Evolutionary conservation across 2,888 invertebrate genomes (phyloP).

Genomic region (Craniophora ligustri): DNA sequence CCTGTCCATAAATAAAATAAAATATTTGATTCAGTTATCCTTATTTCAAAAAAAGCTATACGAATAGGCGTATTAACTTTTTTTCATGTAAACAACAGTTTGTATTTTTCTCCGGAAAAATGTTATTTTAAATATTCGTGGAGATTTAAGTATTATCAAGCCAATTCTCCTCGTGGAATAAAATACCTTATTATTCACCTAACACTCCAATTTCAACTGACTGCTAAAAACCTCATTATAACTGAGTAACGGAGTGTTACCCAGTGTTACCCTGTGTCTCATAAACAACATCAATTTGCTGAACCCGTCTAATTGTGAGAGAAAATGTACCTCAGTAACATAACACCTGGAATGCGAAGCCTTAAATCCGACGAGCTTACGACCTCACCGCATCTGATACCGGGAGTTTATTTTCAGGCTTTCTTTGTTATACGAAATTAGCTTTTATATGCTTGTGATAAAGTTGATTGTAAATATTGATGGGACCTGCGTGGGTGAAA

Average conservation of each 20-base stretch:
- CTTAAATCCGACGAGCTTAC: slow-evolving; percentile 67
- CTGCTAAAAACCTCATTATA: slow-evolving; percentile 46
- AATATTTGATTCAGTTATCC: too few species aligned
- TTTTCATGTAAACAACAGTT: too few species aligned
- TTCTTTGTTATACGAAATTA: slow-evolving; percentile 29
- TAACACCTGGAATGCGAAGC: slow-evolving; percentile 68
- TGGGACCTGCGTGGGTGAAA: slow-evolving; percentile 14
- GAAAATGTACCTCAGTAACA: slow-evolving; percentile 58
- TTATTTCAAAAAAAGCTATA: too few species aligned
- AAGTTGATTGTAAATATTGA: slow-evolving; percentile 9
- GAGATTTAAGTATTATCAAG: not conserved
- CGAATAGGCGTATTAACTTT: too few species aligned
- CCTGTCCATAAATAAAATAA: too few species aligned
- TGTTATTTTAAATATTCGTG: too few species aligned
- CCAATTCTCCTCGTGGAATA: slow-evolving; percentile 16
- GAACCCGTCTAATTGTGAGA: slow-evolving; percentile 55
- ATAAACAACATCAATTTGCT: slow-evolving; percentile 58
- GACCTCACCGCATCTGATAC: slow-evolving; percentile 65
- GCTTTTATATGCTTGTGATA: slow-evolving; percentile 33
- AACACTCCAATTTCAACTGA: slow-evolving; percentile 37
- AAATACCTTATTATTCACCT: slow-evolving; percentile 19
- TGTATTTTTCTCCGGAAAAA: too few species aligned
- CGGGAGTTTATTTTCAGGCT: slow-evolving; percentile 55
- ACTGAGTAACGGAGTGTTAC: slow-evolving; percentile 21
- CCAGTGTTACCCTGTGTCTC: slow-evolving; percentile 32